These are phyloP conservation scores for Cotesia vestalis DNA, from an alignment of 1,140 invertebrate species.

Conservation along the genomic window DNA sequence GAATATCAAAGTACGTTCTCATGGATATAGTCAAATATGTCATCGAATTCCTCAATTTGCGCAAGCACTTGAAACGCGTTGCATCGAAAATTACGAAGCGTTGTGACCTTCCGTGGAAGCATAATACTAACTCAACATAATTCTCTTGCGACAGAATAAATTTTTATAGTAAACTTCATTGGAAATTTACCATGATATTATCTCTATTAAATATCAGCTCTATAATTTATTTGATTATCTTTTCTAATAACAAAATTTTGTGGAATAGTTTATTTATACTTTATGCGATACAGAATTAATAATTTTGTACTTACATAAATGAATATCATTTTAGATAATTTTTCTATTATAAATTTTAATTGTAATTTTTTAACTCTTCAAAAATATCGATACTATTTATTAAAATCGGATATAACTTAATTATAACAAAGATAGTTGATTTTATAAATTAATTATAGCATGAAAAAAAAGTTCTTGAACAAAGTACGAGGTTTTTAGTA, in stretches of 20 bases:
- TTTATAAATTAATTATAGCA: conserved; percentile 5
- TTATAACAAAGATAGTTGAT: conserved; percentile 16
- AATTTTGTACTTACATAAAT: too few relatives aligned
- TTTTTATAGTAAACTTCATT: background rate
- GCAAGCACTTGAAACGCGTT: conserved; percentile 16
- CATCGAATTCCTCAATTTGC: conserved; percentile 22
- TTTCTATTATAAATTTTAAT: too few relatives aligned
- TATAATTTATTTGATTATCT: background rate
- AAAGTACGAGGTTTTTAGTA: too few relatives aligned
- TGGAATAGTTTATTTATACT: background rate
- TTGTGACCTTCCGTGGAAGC: conserved; percentile 12
- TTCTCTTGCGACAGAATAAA: conserved; percentile 20
- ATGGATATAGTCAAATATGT: conserved; percentile 11
- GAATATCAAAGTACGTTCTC: conserved; percentile 17
- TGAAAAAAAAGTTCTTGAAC: too few relatives aligned
- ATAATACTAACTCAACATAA: background rate
- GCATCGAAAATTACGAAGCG: conserved; percentile 5
- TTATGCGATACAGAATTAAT: background rate
- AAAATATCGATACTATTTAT: background rate
- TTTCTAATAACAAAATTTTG: background rate
- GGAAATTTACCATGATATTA: background rate
- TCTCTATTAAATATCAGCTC: too few relatives aligned
- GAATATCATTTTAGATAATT: too few relatives aligned
- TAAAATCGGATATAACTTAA: background rate
- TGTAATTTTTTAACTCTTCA: too few relatives aligned